These are phyloP conservation scores for Rhea americana DNA, from an alignment of 2,113 vertebrate species.

Conservation along the genomic window DNA sequence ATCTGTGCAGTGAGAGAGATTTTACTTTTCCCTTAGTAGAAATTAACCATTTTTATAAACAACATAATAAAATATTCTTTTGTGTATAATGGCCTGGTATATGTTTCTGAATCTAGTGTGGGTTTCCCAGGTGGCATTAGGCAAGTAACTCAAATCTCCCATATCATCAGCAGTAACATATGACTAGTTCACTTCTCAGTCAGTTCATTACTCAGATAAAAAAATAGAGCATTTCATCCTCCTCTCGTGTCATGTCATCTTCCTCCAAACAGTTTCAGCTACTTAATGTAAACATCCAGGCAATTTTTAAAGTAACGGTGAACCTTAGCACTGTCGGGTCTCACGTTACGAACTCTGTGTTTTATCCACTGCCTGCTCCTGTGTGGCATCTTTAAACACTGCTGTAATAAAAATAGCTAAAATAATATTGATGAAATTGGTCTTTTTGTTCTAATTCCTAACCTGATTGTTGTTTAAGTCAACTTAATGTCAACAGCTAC, in stretches of 20 bases:
- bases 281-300: background rate
- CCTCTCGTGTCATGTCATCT: background rate
- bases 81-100: background rate
- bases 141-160: background rate
- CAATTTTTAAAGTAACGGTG: background rate
- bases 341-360: background rate
- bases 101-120: background rate
- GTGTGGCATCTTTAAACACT: background rate
- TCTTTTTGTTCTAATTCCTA: background rate
- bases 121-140: background rate
- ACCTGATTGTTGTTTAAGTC: fast-evolving
- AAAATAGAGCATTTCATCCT: background rate
- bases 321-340: background rate
- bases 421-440: background rate
- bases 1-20: background rate
- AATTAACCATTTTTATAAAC: background rate
- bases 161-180: background rate
- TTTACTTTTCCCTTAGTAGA: background rate
- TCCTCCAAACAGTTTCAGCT: background rate
- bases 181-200: background rate
- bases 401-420: background rate
- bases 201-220: background rate
- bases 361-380: background rate
- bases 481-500: background rate
- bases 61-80: background rate